Conservation (phyloP, 2,113 vertebrate genomes). For the Narcine bancroftii region DNA sequence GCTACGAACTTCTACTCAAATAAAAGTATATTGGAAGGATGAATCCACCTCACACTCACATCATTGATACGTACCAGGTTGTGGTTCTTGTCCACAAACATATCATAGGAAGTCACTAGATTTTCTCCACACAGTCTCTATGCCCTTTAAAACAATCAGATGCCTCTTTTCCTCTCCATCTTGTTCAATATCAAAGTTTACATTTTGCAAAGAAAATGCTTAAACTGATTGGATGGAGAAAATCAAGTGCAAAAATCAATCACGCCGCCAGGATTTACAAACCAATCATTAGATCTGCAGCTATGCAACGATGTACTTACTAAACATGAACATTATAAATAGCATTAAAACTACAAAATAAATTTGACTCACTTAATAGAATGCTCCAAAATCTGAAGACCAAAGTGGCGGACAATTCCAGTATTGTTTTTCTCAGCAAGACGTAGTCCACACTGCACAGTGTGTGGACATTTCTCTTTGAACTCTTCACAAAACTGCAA, state of each 20-base stretch:
- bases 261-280: not conserved
- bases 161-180: no score
- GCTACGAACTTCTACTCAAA: no score
- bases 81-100: not conserved
- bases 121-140: no score
- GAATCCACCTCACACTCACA: no score
- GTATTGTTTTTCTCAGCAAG: conserved; percentile 81
- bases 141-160: no score
- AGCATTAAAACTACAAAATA: not conserved
- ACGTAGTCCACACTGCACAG: conserved; percentile 85
- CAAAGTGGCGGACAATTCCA: conserved; percentile 87
- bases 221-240: not conserved
- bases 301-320: not conserved
- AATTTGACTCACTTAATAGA: conserved; percentile 81
- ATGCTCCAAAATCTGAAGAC: conserved; percentile 92
- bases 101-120: no score
- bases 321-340: not conserved
- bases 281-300: not conserved
- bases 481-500: conserved; percentile 92
- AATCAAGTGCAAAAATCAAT: not conserved
- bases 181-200: no score
- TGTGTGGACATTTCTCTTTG: conserved; percentile 85
- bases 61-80: not conserved
- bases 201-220: not conserved
- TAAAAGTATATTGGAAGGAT: no score